Conservation (phyloP, 2,797 vertebrate genomes). For the Loriculus beryllinus region DNA sequence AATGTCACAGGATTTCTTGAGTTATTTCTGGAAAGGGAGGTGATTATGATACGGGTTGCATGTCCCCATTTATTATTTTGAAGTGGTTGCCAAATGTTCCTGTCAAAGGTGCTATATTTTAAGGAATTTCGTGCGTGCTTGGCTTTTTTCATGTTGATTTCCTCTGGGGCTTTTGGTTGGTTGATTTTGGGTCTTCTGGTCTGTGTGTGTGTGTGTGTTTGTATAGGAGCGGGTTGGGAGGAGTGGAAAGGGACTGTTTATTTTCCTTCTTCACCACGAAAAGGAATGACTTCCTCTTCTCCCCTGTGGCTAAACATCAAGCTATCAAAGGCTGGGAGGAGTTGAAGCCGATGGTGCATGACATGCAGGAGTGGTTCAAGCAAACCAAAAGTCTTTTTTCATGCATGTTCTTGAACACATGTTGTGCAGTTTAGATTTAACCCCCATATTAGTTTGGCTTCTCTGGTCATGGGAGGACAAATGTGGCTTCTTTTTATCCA, state of each 20-base stretch:
- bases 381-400: neutral
- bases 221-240: neutral
- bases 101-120: neutral
- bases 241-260: neutral
- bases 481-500: neutral
- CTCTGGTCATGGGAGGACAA: neutral
- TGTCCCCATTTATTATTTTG: neutral
- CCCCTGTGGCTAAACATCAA: neutral
- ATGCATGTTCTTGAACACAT: neutral
- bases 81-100: conserved; percentile 4
- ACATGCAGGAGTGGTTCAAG: neutral
- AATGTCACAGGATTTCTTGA: neutral
- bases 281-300: conserved; percentile 5
- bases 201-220: neutral
- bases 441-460: neutral
- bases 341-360: neutral
- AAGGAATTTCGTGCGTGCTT: neutral
- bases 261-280: neutral
- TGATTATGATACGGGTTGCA: accelerated
- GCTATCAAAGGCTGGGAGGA: neutral
- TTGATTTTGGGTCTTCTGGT: neutral
- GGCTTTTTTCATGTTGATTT: neutral
- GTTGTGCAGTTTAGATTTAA: neutral
- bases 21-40: neutral
- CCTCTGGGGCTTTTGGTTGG: neutral